Evolutionary conservation across 1,140 invertebrate genomes (phyloP).

Genomic region (Sarcophaga peregrina): DNA sequence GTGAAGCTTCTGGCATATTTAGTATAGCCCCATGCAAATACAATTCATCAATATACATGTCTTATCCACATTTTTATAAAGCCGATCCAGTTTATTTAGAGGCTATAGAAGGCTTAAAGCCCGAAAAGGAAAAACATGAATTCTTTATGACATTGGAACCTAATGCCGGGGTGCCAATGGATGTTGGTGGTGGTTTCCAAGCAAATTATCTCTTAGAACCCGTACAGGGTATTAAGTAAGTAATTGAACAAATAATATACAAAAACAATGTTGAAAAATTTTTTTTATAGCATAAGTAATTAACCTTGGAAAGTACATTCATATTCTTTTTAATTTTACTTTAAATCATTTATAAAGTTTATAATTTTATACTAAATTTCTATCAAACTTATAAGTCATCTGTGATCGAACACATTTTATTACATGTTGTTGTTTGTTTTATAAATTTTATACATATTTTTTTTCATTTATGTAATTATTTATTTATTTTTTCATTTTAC

Average conservation of each 20-base stretch:
- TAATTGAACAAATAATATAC: slow-evolving; percentile 8
- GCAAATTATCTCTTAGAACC: slow-evolving; percentile 79
- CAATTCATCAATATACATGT: slow-evolving; percentile 82
- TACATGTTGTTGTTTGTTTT: too few relatives aligned
- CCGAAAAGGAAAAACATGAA: slow-evolving; percentile 76
- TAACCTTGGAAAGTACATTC: too few relatives aligned
- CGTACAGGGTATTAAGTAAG: slow-evolving; percentile 74
- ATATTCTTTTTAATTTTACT: not conserved
- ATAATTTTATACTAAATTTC: not conserved
- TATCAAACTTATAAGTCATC: not conserved
- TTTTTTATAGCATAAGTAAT: not conserved
- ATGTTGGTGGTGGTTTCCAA: slow-evolving; percentile 80
- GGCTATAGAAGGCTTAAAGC: slow-evolving; percentile 76
- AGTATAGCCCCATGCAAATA: slow-evolving; percentile 76
- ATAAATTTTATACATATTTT: not conserved
- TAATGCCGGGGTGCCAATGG: slow-evolving; percentile 76
- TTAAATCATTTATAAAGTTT: not conserved
- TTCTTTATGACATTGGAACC: slow-evolving; percentile 81
- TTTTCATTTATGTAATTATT: not conserved
- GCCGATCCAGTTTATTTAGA: slow-evolving; percentile 77
- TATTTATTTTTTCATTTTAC: not conserved
- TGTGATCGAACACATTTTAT: too few relatives aligned
- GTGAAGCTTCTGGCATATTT: slow-evolving; percentile 74
- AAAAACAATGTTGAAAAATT: not conserved
- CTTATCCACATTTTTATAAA: slow-evolving; percentile 87